These are phyloP conservation scores for Ichneumon xanthorius DNA, from an alignment of 2,888 invertebrate species.

Conservation along the genomic window DNA sequence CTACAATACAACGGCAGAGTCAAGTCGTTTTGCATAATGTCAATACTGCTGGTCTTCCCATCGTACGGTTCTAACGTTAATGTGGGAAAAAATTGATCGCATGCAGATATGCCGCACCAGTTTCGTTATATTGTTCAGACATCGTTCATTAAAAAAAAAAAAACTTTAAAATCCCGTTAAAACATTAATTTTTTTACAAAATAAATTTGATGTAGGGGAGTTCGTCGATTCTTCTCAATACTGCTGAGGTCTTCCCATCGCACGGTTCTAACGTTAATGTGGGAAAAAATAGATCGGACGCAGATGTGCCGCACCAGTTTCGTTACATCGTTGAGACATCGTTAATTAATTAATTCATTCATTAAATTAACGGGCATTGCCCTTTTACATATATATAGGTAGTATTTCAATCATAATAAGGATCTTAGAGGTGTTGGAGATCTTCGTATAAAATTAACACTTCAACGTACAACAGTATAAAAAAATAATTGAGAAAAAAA, in stretches of 20 bases:
- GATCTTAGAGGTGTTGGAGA: too few species aligned
- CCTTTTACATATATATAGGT: too few species aligned
- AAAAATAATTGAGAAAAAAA: too few species aligned
- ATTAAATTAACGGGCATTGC: too few species aligned
- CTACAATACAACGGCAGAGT: background rate
- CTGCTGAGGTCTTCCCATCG: constrained; percentile 16
- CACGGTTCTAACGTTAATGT: background rate
- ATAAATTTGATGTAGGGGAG: background rate
- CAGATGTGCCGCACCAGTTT: background rate
- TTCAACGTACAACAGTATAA: too few species aligned
- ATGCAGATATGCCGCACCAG: background rate
- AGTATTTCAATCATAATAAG: too few species aligned
- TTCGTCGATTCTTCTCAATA: constrained; percentile 35
- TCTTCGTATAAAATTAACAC: too few species aligned
- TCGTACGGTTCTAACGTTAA: background rate
- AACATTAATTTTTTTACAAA: background rate
- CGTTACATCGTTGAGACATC: background rate
- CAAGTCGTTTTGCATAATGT: constrained; percentile 52
- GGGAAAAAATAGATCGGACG: background rate
- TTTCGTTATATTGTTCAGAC: background rate
- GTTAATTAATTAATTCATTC: too few species aligned
- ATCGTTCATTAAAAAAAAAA: background rate
- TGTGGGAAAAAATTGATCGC: background rate
- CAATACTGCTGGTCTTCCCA: constrained; percentile 45
- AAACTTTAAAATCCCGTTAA: background rate